These are phyloP conservation scores for Spisula solida DNA, from an alignment of 2,888 invertebrate species.

Conservation along the genomic window DNA sequence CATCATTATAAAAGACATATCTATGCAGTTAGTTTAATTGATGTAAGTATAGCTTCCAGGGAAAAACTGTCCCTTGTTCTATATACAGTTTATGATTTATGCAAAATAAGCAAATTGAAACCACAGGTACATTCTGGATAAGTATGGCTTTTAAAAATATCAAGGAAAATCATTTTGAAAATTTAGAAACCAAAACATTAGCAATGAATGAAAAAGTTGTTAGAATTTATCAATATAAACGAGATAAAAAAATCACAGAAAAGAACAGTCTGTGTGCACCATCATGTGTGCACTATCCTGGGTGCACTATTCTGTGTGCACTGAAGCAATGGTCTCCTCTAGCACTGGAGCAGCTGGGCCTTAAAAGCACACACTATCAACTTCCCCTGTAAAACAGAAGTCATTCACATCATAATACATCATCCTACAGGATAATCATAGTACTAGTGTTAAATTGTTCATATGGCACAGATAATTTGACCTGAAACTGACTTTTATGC, in stretches of 20 bases:
- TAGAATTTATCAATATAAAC: background rate
- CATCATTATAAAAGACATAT: no score
- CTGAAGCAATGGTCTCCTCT: background rate
- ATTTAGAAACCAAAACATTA: background rate
- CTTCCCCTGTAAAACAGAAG: slow-evolving; percentile 79
- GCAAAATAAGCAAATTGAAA: no score
- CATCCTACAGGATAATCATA: no score
- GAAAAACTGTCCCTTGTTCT: no score
- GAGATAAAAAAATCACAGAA: slow-evolving; percentile 16
- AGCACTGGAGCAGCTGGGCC: slow-evolving; percentile 75
- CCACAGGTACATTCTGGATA: no score
- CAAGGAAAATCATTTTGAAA: background rate
- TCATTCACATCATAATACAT: background rate
- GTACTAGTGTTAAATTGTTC: no score
- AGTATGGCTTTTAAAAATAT: no score
- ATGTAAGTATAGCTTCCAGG: no score
- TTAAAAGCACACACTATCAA: slow-evolving; percentile 84
- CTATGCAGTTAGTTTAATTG: no score
- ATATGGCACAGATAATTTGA: no score
- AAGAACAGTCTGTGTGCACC: background rate
- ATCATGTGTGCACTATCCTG: background rate
- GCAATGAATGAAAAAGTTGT: background rate
- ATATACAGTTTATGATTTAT: no score
- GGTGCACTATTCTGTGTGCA: background rate
- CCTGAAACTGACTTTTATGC: no score